phyloP scores from a whole-genome alignment of 2,113 vertebrate genomes.

The Rhinoptilus africanus region DNA sequence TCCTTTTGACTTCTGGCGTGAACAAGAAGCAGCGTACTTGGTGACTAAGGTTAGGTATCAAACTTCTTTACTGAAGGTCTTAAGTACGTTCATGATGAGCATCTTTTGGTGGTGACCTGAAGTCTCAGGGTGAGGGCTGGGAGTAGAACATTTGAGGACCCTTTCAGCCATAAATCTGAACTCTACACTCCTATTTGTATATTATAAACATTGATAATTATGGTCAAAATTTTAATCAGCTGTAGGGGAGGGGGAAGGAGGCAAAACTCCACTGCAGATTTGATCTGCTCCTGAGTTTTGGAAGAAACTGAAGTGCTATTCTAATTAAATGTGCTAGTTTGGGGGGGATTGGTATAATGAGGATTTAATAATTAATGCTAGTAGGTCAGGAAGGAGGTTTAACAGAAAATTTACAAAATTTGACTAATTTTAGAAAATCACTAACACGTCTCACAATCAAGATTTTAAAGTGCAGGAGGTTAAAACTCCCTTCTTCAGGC shows the following conservation, averaged over 20 bases:
- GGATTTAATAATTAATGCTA: background rate
- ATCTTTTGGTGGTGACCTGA: background rate
- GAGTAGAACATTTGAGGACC: background rate
- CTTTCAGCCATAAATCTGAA: background rate
- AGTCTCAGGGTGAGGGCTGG: background rate
- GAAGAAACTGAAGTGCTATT: background rate
- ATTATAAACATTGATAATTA: background rate
- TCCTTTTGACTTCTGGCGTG: background rate
- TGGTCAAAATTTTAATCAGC: background rate
- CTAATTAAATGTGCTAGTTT: background rate
- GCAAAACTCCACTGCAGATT: background rate
- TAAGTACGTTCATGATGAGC: background rate
- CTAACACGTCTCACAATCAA: background rate
- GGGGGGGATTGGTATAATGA: background rate
- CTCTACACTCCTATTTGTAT: background rate
- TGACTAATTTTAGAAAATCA: background rate
- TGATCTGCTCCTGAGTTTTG: background rate
- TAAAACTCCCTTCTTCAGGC: background rate
- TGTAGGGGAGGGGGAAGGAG: background rate
- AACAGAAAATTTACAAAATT: background rate
- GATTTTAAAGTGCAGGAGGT: background rate
- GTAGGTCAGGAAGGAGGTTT: background rate
- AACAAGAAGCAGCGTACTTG: accelerated
- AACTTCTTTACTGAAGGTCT: background rate
- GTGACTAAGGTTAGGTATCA: background rate